phyloP scores from a whole-genome alignment of 2,888 invertebrate species.

The Thymelicus sylvestris region DNA sequence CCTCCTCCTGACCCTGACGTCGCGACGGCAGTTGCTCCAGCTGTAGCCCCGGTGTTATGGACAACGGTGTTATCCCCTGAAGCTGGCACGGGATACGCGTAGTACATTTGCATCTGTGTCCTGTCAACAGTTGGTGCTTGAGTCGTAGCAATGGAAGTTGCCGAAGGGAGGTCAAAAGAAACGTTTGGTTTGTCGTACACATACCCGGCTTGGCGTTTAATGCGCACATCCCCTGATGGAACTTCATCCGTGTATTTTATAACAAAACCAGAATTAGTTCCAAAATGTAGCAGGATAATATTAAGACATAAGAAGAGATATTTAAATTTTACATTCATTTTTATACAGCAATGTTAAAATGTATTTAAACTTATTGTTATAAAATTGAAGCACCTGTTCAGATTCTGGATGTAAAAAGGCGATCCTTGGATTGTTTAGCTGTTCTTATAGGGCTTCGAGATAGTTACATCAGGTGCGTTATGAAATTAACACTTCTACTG shows the following conservation, averaged over 20 bases:
- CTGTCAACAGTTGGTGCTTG: slow-evolving; percentile 71
- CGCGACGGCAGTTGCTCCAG: slow-evolving; percentile 40
- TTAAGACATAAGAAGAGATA: slow-evolving; percentile 13
- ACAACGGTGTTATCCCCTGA: slow-evolving; percentile 55
- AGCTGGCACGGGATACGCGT: slow-evolving; percentile 70
- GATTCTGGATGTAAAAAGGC: slow-evolving; percentile 51
- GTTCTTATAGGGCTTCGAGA: slow-evolving; percentile 67
- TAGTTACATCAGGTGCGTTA: slow-evolving; percentile 55
- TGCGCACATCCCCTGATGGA: slow-evolving; percentile 47
- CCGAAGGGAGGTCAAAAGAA: slow-evolving; percentile 65
- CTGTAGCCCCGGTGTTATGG: slow-evolving; percentile 47
- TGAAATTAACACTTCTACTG: slow-evolving; percentile 55
- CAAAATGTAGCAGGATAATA: slow-evolving; percentile 10
- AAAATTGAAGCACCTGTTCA: not conserved
- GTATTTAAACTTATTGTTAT: not conserved
- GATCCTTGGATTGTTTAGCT: slow-evolving; percentile 50
- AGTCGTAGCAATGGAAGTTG: slow-evolving; percentile 57
- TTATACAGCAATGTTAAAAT: slow-evolving; percentile 3
- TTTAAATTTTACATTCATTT: slow-evolving; percentile 25
- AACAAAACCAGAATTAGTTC: slow-evolving; percentile 2
- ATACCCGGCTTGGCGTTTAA: slow-evolving; percentile 75
- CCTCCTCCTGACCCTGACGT: slow-evolving; percentile 35
- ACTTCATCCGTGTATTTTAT: not conserved
- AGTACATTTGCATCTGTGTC: slow-evolving; percentile 73
- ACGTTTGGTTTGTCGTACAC: slow-evolving; percentile 72